Evolutionary conservation across 1,140 invertebrate species (phyloP).

Genomic region (Dryas iulia): DNA sequence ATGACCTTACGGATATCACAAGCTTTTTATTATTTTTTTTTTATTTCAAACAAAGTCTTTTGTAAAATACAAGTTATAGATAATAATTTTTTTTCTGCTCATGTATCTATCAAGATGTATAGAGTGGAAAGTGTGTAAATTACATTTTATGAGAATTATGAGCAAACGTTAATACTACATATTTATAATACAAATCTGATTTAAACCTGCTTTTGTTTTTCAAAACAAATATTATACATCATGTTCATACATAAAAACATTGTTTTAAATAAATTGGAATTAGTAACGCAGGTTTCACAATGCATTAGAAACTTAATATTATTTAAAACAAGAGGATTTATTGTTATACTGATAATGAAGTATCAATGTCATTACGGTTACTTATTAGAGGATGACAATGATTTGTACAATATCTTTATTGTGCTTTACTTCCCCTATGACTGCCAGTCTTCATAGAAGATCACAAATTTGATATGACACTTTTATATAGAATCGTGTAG

Average conservation of each 20-base stretch:
- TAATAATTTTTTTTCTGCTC: neutral
- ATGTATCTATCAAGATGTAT: neutral
- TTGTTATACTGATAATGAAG: neutral
- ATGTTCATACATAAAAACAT: neutral
- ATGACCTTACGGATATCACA: conserved; percentile 9
- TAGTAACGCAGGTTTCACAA: neutral
- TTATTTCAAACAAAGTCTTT: conserved; percentile 1
- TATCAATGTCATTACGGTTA: conserved; percentile 12
- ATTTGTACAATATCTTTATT: conserved; percentile 74
- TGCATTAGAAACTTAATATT: neutral
- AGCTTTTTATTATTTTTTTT: neutral
- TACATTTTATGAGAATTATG: neutral
- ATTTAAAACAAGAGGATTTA: no score
- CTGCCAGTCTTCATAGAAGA: conserved; percentile 65
- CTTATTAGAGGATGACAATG: conserved; percentile 23
- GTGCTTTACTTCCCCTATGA: conserved; percentile 53
- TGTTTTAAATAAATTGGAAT: neutral
- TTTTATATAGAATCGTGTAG: conserved; percentile 24
- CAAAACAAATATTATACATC: neutral
- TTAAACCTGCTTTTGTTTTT: neutral
- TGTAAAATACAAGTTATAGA: conserved; percentile 1
- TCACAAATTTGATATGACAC: conserved; percentile 38
- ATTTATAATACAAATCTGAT: neutral
- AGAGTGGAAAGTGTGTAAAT: conserved; percentile 1
- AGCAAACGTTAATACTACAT: neutral